Base-by-base conservation (phyloP, 2,113 vertebrate species). In the Mormyrus lacerda region DNA sequence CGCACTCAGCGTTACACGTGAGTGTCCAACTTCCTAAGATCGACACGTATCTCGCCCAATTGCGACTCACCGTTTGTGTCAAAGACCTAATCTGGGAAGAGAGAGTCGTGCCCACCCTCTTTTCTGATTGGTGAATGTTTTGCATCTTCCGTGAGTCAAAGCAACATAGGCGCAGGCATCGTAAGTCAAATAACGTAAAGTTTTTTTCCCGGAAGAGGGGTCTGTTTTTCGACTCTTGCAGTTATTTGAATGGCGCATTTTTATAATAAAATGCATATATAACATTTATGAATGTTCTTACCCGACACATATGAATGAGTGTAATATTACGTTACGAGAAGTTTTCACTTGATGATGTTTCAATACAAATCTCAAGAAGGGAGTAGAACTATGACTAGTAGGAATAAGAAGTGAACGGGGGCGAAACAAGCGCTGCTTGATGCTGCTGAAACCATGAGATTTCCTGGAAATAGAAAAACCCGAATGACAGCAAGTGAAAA, bases 391-490 rank as follows among this genome's bases (percentile, higher is more conserved):
- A 42, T 35, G 73, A 42, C 11, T 31, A 8, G 31, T 79, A 79
- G 13, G 35, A 15, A 79, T 42, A 79, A 79, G n/a, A 61, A 27
- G 17, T 87, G 19, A 19, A 42, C 10, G 51, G 87, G 87, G 87
- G 35, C 19, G 87, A 55, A 44, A 42, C 31, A 42, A 13, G 13
- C 13, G 50, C 4, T 53, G 48, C 21, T 35, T 21, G 85, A 58
- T 31, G 55, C 17, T 24, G 35, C 35, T 65, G 87, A 87, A 87
- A 65, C 9, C 51, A 61, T 50, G 53, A 58, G 35, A 35, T 87
- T 87, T 87, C 87, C 87, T 50, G 87, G 87, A 87, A 87, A 61
- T 31, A 24, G 82, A 85, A 85, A 85, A 24, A 44, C 19, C 21
- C 4, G 19, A 24, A 55, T 61, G 35, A 61, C 87, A 44, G 35